These are phyloP conservation scores for Cavia porcellus DNA, from an alignment of 2,113 vertebrate species.

Conservation along the genomic window DNA sequence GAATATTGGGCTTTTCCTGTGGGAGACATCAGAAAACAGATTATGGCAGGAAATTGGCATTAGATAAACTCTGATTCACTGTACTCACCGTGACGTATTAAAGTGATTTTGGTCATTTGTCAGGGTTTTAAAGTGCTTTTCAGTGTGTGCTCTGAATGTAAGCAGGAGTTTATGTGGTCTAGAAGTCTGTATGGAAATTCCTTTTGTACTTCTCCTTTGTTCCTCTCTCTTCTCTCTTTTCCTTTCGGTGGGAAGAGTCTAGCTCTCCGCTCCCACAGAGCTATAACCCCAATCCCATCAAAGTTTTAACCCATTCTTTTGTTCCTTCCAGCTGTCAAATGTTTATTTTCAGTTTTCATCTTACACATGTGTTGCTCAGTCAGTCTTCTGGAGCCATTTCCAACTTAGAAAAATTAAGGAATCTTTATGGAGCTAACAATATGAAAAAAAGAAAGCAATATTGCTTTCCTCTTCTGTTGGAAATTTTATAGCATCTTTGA, in stretches of 20 bases:
- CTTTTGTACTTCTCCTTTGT: neutral
- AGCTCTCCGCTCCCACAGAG: neutral
- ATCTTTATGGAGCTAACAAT: neutral
- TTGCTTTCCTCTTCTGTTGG: neutral
- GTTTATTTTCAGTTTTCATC: neutral
- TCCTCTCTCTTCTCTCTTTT: neutral
- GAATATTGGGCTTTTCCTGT: neutral
- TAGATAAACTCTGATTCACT: neutral
- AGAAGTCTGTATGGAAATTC: neutral
- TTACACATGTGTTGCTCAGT: neutral
- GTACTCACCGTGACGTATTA: neutral
- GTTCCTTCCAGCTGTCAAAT: neutral
- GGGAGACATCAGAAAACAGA: neutral
- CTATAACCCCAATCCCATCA: neutral
- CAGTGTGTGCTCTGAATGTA: neutral
- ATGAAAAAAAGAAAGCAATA: neutral
- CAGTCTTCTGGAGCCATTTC: neutral
- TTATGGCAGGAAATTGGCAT: neutral
- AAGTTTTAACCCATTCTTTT: too few relatives aligned
- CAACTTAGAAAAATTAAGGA: neutral
- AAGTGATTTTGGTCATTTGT: neutral
- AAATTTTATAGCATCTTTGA: constrained; percentile 21
- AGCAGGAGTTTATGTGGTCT: neutral
- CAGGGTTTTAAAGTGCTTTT: constrained; percentile 50
- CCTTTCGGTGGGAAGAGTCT: neutral